phyloP scores from a whole-genome alignment of 2,797 vertebrate genomes.

The Gallinago solitaria region DNA sequence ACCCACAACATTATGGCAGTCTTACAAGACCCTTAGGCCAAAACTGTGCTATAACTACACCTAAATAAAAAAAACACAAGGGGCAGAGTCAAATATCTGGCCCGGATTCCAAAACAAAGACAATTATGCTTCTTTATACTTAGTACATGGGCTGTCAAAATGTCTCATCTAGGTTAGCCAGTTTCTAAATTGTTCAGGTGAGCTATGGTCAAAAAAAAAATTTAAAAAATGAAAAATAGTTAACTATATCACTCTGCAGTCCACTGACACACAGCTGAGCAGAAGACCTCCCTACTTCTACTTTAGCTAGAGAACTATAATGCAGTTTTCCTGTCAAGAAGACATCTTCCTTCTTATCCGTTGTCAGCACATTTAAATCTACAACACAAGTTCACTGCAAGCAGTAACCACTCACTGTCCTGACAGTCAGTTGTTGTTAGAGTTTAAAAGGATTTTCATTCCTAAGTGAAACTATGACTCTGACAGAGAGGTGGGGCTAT shows the following conservation, averaged over 20 bases:
- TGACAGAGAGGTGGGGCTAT: neutral
- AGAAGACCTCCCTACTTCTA: neutral
- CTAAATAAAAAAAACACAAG: neutral
- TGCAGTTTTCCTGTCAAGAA: neutral
- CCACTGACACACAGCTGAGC: neutral
- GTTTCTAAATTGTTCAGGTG: neutral
- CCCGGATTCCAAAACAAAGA: neutral
- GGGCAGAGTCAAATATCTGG: neutral
- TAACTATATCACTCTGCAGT: neutral
- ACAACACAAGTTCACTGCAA: neutral
- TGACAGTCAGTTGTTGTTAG: neutral
- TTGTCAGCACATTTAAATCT: neutral
- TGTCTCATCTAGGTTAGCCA: neutral
- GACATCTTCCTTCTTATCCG: neutral
- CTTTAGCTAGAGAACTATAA: neutral
- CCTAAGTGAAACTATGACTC: neutral
- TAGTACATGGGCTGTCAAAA: neutral
- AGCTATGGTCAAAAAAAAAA: neutral
- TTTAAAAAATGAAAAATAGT: no score
- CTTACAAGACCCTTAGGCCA: neutral
- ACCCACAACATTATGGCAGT: neutral
- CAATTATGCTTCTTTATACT: neutral
- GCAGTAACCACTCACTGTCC: neutral
- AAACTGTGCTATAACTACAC: neutral
- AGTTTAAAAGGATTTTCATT: neutral